Evolutionary conservation across 2,113 vertebrate species (phyloP), one percentile per base, ranked within the genome.

Genomic region (Phyllopteryx taeniolatus): DNA sequence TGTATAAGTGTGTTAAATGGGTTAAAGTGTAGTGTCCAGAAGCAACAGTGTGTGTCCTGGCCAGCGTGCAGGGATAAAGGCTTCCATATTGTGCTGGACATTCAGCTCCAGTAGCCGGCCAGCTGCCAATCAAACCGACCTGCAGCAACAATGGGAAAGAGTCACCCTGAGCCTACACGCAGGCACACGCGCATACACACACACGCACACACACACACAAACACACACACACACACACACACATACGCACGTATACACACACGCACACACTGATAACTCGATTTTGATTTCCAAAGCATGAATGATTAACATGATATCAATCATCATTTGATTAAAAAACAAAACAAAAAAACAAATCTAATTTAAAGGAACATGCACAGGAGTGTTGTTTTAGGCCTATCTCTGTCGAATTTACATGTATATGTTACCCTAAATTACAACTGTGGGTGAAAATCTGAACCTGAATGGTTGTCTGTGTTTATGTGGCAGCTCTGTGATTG

Each of bases 21-120:
- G 79, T 85, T 77, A 82, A 78, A 76, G 62, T 68, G 77, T 53
- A 66, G 74, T 77, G 79, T 80, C 75, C 73, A 67, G 75, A 73
- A 33, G 79, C 83, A 85, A 67, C 71, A 79, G 83, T 83, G 86
- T 86, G 87, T 79, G 81, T 89, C 78, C 62, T 79, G 73, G 79
- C 80, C 79, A 77, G 70, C n/a, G 42, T 78, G 79, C 62, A 20
- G 39, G 49, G 39, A 81, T 81, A 87, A 83, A 86, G 67, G 74
- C 54, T 54, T 88, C 81, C 85, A 80, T 81, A 87, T 89, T 85
- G 56, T 68, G 68, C 51, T 76, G 76, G 76, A 84, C 81, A 84
- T 74, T 76, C 59, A 60, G 75, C 68, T 66, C 42, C 76, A 79
- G 74, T 78, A 13, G 61, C 60, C 74, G 73, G 71, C 73, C 64